Conservation (phyloP, 2,113 vertebrate genomes). For the Neotoma lepida region DNA sequence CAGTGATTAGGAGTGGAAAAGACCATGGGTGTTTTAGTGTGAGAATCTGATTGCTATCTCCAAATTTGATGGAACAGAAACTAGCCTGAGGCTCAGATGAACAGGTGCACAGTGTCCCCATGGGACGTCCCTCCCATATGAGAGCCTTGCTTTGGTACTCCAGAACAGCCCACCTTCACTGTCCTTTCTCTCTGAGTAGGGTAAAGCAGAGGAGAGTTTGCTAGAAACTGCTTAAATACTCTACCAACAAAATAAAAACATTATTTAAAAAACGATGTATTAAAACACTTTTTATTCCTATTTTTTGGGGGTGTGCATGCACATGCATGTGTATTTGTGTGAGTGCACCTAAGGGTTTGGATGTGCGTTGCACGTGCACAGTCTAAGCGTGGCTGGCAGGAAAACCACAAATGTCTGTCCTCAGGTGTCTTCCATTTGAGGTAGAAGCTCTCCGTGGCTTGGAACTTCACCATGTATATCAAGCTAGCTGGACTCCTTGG, state of each 20-base stretch:
- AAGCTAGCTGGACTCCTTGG: neutral
- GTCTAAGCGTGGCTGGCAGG: neutral
- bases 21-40: neutral
- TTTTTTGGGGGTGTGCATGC: neutral
- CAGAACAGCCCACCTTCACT: neutral
- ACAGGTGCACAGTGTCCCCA: neutral
- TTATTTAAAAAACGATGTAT: neutral
- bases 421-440: neutral
- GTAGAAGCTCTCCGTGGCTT: neutral
- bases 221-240: neutral
- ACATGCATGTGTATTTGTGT: neutral
- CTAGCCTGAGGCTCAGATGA: neutral
- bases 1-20: neutral
- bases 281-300: neutral
- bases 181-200: neutral
- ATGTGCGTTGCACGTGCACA: neutral
- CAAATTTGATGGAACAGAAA: neutral
- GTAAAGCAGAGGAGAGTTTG: neutral
- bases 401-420: neutral
- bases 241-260: neutral
- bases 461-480: neutral
- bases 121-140: neutral
- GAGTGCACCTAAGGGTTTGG: neutral
- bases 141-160: neutral
- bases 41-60: neutral